phyloP scores from a whole-genome alignment of 1,140 invertebrate species.

The Aphelenchoides avenae region DNA sequence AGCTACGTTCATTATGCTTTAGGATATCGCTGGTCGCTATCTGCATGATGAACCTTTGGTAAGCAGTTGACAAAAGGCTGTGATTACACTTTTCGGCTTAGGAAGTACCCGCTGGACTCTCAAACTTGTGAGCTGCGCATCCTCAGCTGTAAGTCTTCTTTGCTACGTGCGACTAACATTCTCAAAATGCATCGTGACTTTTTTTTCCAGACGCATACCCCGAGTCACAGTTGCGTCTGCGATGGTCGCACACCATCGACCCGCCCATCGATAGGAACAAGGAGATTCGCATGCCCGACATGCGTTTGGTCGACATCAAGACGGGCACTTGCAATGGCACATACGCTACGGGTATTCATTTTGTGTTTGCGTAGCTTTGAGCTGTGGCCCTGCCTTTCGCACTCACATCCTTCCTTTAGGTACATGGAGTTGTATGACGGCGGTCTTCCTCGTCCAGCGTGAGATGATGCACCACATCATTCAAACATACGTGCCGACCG shows the following conservation, averaged over 20 bases:
- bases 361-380: background rate
- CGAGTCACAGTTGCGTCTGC: slow-evolving; percentile 49
- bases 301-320: slow-evolving; percentile 49
- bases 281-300: slow-evolving; percentile 56
- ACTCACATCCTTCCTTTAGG: slow-evolving; percentile 24
- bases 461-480: slow-evolving; percentile 59
- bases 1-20: background rate
- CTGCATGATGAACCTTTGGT: slow-evolving; percentile 57
- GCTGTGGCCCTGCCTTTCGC: background rate
- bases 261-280: slow-evolving; percentile 55
- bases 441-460: slow-evolving; percentile 44
- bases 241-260: slow-evolving; percentile 49
- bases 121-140: slow-evolving; percentile 53
- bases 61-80: slow-evolving; percentile 1
- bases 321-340: slow-evolving; percentile 56
- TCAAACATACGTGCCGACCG: slow-evolving; percentile 57
- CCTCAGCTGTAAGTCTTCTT: slow-evolving; percentile 38
- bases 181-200: slow-evolving; percentile 13
- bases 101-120: slow-evolving; percentile 56
- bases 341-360: slow-evolving; percentile 50
- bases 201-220: slow-evolving; percentile 53
- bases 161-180: too few relatives aligned
- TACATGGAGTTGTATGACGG: slow-evolving; percentile 55
- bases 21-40: slow-evolving; percentile 50
- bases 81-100: slow-evolving; percentile 19